Evolutionary conservation across 2,113 vertebrate genomes (phyloP).

Genomic region (Cathartes aura): DNA sequence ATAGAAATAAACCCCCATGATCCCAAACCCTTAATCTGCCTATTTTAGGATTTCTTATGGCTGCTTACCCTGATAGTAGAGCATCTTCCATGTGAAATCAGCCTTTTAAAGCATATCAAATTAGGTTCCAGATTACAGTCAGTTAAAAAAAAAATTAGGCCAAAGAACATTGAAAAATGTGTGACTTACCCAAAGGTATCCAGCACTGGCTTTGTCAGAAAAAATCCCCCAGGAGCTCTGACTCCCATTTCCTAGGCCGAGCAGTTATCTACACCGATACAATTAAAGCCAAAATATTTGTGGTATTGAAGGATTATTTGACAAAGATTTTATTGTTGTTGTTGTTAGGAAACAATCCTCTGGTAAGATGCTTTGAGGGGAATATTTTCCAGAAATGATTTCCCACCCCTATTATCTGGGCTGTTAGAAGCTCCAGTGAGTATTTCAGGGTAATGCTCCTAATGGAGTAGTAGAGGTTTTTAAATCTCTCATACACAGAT

Average conservation of each 20-base stretch:
- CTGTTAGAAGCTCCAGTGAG: slow-evolving; percentile 14
- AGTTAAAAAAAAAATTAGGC: neutral
- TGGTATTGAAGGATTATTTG: slow-evolving; percentile 31
- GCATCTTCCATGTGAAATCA: slow-evolving; percentile 40
- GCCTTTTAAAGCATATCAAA: slow-evolving; percentile 26
- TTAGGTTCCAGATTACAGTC: slow-evolving; percentile 41
- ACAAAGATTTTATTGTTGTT: slow-evolving; percentile 37
- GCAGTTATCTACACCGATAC: neutral
- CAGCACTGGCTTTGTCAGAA: neutral
- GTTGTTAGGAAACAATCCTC: slow-evolving; percentile 45
- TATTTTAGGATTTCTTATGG: slow-evolving; percentile 57
- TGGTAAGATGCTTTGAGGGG: slow-evolving; percentile 45
- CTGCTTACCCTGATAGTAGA: slow-evolving; percentile 46
- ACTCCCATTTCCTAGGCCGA: neutral
- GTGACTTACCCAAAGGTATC: slow-evolving; percentile 24
- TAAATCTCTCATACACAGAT: neutral
- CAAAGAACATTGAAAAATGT: slow-evolving; percentile 9
- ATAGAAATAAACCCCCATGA: slow-evolving; percentile 51
- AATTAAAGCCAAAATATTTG: slow-evolving; percentile 38
- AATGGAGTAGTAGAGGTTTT: slow-evolving; percentile 47
- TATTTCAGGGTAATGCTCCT: slow-evolving; percentile 52
- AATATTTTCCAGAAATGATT: slow-evolving; percentile 47
- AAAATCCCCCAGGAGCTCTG: neutral
- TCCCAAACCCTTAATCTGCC: slow-evolving; percentile 62
- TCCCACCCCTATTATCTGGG: slow-evolving; percentile 46